Percentiles rank a stretch among this genome's conserved stretches.
Evolutionary conservation across 2,888 invertebrate genomes (phyloP).

Genomic region (Dasypogon diadema): DNA sequence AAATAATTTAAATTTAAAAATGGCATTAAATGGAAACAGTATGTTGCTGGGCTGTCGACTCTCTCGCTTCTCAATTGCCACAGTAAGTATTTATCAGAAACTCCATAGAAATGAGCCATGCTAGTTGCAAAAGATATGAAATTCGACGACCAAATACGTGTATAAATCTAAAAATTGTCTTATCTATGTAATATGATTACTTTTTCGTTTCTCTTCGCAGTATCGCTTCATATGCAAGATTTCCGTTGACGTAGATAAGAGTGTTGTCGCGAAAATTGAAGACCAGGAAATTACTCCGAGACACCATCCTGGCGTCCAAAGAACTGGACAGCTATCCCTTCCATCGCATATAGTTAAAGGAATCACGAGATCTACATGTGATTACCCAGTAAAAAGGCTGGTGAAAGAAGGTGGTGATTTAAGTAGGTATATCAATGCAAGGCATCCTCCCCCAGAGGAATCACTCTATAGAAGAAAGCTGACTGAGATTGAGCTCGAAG

Average conservation of each 20-base stretch:
- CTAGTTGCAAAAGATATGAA: too few species aligned
- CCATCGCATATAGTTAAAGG: slow-evolving; percentile 75
- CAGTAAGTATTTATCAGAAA: too few species aligned
- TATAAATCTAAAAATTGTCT: too few species aligned
- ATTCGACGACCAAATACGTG: too few species aligned
- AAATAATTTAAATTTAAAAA: too few species aligned
- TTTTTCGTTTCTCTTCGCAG: slow-evolving; percentile 16
- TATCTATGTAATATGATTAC: too few species aligned
- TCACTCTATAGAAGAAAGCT: slow-evolving; percentile 61
- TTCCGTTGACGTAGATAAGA: slow-evolving; percentile 61
- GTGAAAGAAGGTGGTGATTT: slow-evolving; percentile 72
- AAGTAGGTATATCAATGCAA: slow-evolving; percentile 73
- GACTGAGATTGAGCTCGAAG: slow-evolving; percentile 61
- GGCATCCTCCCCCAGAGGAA: slow-evolving; percentile 77
- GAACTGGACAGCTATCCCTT: slow-evolving; percentile 70
- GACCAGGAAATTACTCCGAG: slow-evolving; percentile 71
- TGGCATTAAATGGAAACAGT: too few species aligned
- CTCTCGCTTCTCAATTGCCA: too few species aligned
- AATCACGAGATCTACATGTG: slow-evolving; percentile 71
- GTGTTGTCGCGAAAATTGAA: slow-evolving; percentile 61
- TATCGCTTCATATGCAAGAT: slow-evolving; percentile 63
- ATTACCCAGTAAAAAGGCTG: slow-evolving; percentile 73
- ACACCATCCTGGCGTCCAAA: slow-evolving; percentile 79
- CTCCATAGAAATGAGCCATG: too few species aligned
- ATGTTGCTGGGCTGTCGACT: too few species aligned